phyloP scores from a whole-genome alignment of 2,888 invertebrate species.

The Ennomos fuscantarius region DNA sequence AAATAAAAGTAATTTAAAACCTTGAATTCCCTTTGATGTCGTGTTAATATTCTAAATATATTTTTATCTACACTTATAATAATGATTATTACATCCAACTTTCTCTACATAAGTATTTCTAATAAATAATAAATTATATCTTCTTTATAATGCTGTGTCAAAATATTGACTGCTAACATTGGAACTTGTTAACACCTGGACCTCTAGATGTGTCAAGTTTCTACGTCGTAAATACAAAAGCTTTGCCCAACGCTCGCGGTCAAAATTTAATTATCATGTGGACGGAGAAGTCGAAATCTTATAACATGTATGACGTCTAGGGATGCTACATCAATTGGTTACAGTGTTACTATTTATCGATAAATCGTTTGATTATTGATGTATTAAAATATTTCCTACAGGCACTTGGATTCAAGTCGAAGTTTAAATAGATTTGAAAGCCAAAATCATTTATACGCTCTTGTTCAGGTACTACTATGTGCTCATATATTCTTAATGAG shows the following conservation, averaged over 20 bases:
- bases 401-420: no score
- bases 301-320: constrained; percentile 38
- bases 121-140: constrained; percentile 1
- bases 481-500: no score
- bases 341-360: constrained; percentile 1
- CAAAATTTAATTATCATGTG: constrained; percentile 83
- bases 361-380: neutral
- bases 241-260: constrained; percentile 71
- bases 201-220: constrained; percentile 68
- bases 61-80: no score
- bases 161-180: constrained; percentile 63
- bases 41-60: no score
- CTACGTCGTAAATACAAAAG: constrained; percentile 72
- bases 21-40: no score
- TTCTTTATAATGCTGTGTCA: constrained; percentile 56
- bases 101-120: neutral
- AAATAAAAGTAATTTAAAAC: no score
- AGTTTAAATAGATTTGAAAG: no score
- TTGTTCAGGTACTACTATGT: no score
- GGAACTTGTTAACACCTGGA: constrained; percentile 66
- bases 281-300: constrained; percentile 56
- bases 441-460: no score
- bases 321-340: neutral
- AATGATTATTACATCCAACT: neutral
- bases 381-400: neutral